These are phyloP conservation scores for Cheilosia grossa DNA, from an alignment of 2,888 invertebrate genomes.

Conservation along the genomic window DNA sequence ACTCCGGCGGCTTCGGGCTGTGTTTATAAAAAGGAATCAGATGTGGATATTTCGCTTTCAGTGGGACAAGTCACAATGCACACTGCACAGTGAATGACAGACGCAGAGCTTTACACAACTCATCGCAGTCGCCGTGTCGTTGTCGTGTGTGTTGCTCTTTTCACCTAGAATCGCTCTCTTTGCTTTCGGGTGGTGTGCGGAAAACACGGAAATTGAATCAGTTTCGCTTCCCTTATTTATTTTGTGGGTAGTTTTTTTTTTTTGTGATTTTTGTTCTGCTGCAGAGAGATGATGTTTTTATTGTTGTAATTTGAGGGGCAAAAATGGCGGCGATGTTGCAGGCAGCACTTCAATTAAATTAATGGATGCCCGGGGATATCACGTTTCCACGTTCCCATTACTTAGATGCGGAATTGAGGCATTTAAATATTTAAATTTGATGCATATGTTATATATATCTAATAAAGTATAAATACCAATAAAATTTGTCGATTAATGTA, in stretches of 20 bases:
- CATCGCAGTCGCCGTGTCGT: slow-evolving; percentile 9
- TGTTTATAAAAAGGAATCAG: slow-evolving; percentile 66
- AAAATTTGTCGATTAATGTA: too few relatives aligned
- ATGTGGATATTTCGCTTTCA: slow-evolving; percentile 66
- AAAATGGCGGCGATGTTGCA: slow-evolving; percentile 25
- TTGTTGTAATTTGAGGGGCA: neutral
- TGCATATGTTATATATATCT: too few relatives aligned
- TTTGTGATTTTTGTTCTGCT: neutral
- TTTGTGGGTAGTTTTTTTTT: slow-evolving; percentile 22
- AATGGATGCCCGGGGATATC: neutral
- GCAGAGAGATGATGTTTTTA: neutral
- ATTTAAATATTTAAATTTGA: too few relatives aligned
- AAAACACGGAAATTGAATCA: slow-evolving; percentile 69
- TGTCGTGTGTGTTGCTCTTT: slow-evolving; percentile 50
- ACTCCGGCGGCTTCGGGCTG: slow-evolving; percentile 18
- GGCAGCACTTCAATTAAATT: slow-evolving; percentile 21
- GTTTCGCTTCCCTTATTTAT: slow-evolving; percentile 60
- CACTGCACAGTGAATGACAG: slow-evolving; percentile 62
- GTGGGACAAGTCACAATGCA: slow-evolving; percentile 37
- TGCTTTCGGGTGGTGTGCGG: slow-evolving; percentile 20
- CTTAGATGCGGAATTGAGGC: too few relatives aligned
- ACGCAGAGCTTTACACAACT: slow-evolving; percentile 53
- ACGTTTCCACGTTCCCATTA: too few relatives aligned
- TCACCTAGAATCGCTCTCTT: slow-evolving; percentile 48
- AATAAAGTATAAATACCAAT: too few relatives aligned